Base-by-base conservation (phyloP, 2,888 invertebrate species). In the Holacanthella duospinosa region DNA sequence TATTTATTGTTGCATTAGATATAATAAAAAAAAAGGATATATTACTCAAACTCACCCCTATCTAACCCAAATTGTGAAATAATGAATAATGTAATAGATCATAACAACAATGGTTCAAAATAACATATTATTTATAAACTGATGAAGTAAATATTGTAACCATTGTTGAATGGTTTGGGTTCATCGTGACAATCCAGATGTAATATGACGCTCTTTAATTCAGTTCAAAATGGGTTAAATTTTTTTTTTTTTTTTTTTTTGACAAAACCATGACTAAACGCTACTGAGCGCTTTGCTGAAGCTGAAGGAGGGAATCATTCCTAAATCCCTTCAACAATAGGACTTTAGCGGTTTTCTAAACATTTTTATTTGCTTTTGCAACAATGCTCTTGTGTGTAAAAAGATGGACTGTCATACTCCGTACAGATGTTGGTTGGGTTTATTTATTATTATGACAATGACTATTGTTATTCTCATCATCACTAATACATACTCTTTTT, bases 141-240 rank as follows among this genome's bases (percentile, higher is more conserved):
- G n/a, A n/a, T n/a, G n/a, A n/a, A n/a, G n/a, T n/a, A n/a, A n/a
- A n/a, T 21, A 36, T 56, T 48, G 36, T 61, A 24, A 61, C 36
- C 55, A 43, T 54, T 29, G 61, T 61, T 64, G 54, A n/a, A n/a
- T n/a, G n/a, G n/a, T n/a, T n/a, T n/a, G n/a, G n/a, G n/a, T n/a
- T n/a, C n/a, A n/a, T n/a, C n/a, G 64, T 64, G 57, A 61, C 61
- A 61, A 61, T 64, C 64, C 61, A 61, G 61, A 64, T 64, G 60
- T 36, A 64, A 61, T 64, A 64, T n/a, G n/a, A n/a, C 54, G 57
- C 36, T 64, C 57, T 61, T 27, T 53, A 57, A 58, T 44, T 61
- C 29, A 29, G 53, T 12, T 36, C 9, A 16, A 36, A 36, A 16
- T 6, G 9, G 16, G 36, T 12, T 6, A 36, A 36, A 36, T 16